Base-by-base conservation (phyloP, 2,113 vertebrate genomes). In the Vidua macroura region DNA sequence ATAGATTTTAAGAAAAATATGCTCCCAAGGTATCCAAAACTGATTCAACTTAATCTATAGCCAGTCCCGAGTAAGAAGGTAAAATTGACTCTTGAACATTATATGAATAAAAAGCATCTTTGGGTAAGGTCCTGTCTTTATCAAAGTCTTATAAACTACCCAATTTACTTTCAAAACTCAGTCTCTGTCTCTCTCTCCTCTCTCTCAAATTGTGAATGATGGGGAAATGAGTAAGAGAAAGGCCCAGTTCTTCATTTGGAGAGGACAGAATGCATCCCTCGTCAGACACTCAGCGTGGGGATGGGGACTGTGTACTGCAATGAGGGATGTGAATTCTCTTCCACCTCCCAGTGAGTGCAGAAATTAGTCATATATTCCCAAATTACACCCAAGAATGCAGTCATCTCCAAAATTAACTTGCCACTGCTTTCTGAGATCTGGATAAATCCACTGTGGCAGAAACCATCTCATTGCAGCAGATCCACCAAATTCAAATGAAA, bases 1-100 rank as follows among this genome's bases (percentile, higher is more conserved):
- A 58, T 87, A 69, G 31, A 68, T 87, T 89, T 69, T 53, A 85
- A 87, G 84, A 87, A 76, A 89, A 95, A 87, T 80, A 14, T 51
- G 15, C 21, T 73, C 70, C 74, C 70, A 66, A 69, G 46, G 67
- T 82, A 76, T 62, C 62, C n/a, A 76, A 73, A 92, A 84, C 41
- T 60, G 83, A 62, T 85, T 87, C 70, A 85, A 68, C 51, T 64
- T 84, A 72, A 91, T 92, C 72, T 90, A 23, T 46, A 92, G 46
- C 23, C 46, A 30, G 33, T 39, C 48, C 70, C 48, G 37, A 89
- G 43, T 51, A 77, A 79, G 44, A 72, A 27, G 25, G 23, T 78
- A 79, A 87, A 89, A 89, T 8, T 84, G 49, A 69, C 83, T 52
- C 60, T 37, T 49, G 43, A 89, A 75, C 53, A 46, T 51, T 72